Conservation (phyloP, 2,888 invertebrate species). For the Drosophila prolongata region DNA sequence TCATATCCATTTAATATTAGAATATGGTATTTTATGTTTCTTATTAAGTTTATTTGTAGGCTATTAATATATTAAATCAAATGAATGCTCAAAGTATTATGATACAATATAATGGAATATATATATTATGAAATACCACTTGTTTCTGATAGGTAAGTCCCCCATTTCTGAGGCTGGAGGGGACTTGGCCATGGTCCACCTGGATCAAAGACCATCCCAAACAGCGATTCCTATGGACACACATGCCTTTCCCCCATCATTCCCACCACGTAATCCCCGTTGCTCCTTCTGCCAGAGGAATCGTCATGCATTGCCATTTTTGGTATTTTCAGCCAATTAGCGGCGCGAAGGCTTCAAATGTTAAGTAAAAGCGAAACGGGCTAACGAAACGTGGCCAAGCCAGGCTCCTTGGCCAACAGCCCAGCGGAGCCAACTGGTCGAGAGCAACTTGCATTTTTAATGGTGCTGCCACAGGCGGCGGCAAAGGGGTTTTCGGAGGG, state of each 20-base stretch:
- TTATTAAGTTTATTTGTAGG: too few species aligned
- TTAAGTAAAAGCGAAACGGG: conserved; percentile 78
- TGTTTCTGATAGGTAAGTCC: too few species aligned
- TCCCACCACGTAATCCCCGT: conserved; percentile 18
- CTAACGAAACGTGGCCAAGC: conserved; percentile 71
- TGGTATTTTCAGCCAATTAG: conserved; percentile 83
- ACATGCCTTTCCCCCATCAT: conserved; percentile 13
- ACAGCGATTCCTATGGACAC: conserved; percentile 2
- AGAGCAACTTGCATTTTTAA: conserved; percentile 79
- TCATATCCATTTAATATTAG: too few species aligned
- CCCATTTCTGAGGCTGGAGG: neutral
- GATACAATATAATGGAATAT: too few species aligned
- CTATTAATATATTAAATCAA: too few species aligned
- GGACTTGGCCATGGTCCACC: too few species aligned
- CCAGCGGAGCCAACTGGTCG: conserved; percentile 54
- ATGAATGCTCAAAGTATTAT: too few species aligned
- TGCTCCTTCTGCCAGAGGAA: conserved; percentile 19
- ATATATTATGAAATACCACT: too few species aligned
- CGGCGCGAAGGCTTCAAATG: conserved; percentile 78
- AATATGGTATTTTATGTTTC: too few species aligned
- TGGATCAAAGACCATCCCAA: neutral
- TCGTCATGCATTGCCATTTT: conserved; percentile 80
- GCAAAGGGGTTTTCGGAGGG: conserved; percentile 8
- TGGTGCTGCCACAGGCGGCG: conserved; percentile 44
- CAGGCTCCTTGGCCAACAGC: conserved; percentile 56